These are phyloP conservation scores for Drosophila barbarae DNA, from an alignment of 2,888 invertebrate species.

Conservation along the genomic window DNA sequence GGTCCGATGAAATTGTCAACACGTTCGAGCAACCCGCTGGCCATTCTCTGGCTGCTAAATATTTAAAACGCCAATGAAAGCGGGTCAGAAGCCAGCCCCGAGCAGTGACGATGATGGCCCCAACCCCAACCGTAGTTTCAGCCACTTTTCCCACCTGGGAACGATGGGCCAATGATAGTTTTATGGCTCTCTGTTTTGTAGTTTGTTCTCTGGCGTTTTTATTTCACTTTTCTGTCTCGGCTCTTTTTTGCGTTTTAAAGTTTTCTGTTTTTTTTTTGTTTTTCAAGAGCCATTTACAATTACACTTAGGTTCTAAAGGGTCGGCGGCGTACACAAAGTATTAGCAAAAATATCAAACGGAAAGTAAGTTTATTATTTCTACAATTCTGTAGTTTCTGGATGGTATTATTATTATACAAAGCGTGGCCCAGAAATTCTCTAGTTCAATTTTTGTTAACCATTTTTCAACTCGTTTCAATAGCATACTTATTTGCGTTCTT, in stretches of 20 bases:
- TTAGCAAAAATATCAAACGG: conserved; percentile 47
- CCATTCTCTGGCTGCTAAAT: conserved; percentile 49
- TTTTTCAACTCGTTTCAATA: conserved; percentile 6
- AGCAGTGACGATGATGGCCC: conserved; percentile 15
- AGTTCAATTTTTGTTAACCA: conserved; percentile 6
- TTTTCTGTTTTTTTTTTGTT: not conserved
- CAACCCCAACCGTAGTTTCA: not conserved
- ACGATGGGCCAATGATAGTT: conserved; percentile 36
- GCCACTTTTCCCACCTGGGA: conserved; percentile 24
- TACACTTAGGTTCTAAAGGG: conserved; percentile 24
- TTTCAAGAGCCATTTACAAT: conserved; percentile 16
- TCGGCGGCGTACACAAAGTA: conserved; percentile 36
- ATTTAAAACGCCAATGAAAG: conserved; percentile 59
- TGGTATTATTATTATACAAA: conserved; percentile 4
- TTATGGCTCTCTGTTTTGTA: conserved; percentile 18
- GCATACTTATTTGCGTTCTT: conserved; percentile 21
- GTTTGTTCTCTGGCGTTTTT: conserved; percentile 36
- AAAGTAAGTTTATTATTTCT: conserved; percentile 9
- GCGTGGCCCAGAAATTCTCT: conserved; percentile 8
- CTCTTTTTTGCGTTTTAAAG: conserved; percentile 10
- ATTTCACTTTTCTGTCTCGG: conserved; percentile 31
- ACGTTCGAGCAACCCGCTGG: conserved; percentile 19
- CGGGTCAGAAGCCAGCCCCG: conserved; percentile 17
- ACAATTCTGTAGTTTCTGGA: not conserved
- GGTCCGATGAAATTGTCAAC: conserved; percentile 47